Evolutionary conservation across 2,113 vertebrate species (phyloP).

Genomic region (Hippocampus abdominalis): DNA sequence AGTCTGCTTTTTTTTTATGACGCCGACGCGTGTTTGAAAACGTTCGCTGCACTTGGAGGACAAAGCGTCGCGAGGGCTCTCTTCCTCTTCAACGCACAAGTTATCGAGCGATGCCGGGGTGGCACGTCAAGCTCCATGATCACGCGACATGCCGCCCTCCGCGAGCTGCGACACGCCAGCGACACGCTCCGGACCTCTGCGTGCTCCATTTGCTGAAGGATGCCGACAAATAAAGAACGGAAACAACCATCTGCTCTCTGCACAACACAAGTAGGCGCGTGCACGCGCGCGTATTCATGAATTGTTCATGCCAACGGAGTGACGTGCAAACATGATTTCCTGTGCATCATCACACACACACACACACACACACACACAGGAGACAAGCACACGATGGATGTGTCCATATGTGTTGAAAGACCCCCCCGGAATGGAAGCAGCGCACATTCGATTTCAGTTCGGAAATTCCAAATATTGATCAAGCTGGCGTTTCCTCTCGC

Average conservation of each 20-base stretch:
- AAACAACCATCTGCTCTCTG: background rate
- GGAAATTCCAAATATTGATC: slow-evolving; percentile 72
- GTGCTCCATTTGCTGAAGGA: background rate
- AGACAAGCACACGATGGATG: slow-evolving; percentile 47
- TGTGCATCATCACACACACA: slow-evolving; percentile 27
- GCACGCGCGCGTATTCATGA: slow-evolving; percentile 25
- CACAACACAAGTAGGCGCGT: background rate
- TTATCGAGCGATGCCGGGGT: background rate
- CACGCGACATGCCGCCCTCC: background rate
- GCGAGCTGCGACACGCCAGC: background rate
- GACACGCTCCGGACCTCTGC: background rate
- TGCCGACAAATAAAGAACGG: background rate
- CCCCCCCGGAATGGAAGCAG: slow-evolving; percentile 45
- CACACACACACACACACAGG: background rate
- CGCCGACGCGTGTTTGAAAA: no score
- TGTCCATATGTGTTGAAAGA: slow-evolving; percentile 66
- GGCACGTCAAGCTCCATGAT: background rate
- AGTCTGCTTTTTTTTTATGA: no score
- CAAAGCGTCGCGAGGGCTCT: background rate
- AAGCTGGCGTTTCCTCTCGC: slow-evolving; percentile 70
- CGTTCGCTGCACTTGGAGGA: no score
- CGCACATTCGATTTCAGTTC: slow-evolving; percentile 71
- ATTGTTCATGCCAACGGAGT: slow-evolving; percentile 58
- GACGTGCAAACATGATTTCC: slow-evolving; percentile 62
- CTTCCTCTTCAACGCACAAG: background rate